Base-by-base conservation (phyloP, 2,888 invertebrate species). In the Eupeodes luniger region DNA sequence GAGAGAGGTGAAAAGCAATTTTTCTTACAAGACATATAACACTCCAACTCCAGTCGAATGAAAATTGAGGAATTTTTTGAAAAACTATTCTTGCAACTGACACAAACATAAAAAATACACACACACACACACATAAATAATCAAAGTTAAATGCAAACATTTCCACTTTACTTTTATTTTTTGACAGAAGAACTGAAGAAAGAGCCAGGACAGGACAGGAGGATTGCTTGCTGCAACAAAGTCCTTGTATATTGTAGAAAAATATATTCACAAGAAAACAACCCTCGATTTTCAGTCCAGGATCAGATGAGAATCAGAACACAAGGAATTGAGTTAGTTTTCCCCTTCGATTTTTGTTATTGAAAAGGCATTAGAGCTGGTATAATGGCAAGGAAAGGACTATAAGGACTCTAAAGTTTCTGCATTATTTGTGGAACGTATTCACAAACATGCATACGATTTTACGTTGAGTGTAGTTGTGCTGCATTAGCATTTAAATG, bases 401-500 rank as follows among this genome's bases (percentile, higher is more conserved):
- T 12, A 40, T 67, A 36, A 40, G 66, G 61, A 62, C 62, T 70
- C 67, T 53, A 59, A 67, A 51, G 66, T 53, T 80, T 74, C 69
- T 88, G 88, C 74, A 88, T 88, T 88, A 66, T 67, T 88, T 88
- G 88, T 88, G 88, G 88, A 88, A 88, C 88, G 88, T 85, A 88
- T 88, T 88, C 88, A 85, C 57, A 34, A 61, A 75, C 16, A 64
- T 84, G 81, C 78, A 27, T 27, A 84, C 69, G 81, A 40, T 7
- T 40, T 1, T 4, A 40, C 40, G 19, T 19, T 19, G 40, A 40
- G 40, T 81, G 88, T 88, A 81, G 77, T 84, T 72, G 88, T 85
- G 88, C 85, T 85, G 88, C 85, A 88, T 88, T 88, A 88, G 88
- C 88, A 88, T 88, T 81, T 85, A 84, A 88, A 88, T 88, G 88